Base-by-base conservation (phyloP, 2,888 invertebrate species). In the Rhaphigaster nebulosa region DNA sequence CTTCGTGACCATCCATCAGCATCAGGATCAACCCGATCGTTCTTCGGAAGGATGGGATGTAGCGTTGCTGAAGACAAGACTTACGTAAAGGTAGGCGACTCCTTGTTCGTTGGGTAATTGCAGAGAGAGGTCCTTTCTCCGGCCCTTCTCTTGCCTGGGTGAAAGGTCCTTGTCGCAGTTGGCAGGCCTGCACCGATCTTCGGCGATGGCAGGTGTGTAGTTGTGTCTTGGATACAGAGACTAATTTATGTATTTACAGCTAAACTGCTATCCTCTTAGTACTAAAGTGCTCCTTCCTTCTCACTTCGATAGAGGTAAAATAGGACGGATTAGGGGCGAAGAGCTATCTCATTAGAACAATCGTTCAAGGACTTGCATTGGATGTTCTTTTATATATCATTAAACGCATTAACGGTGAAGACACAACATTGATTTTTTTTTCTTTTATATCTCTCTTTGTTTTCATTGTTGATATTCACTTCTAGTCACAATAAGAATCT, bases 101-200 rank as follows among this genome's bases (percentile, higher is more conserved):
- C 70, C 70, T 76, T 65, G 80, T 41, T 84, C n/a, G 45, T 84
- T 84, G 45, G 84, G 84, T 84, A 84, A 84, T 50, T 45, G 84
- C 84, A 50, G 84, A 84, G 84, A 84, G 84, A 84, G 84, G 84
- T 41, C 84, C 84, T 84, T 84, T 84, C 84, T 84, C 84, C 45
- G 84, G 70, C 84, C 84, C 84, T 84, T 84, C 84, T 84, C 84
- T 84, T 45, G 15, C 6, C 84, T 18, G n/a, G 45, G 84, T 50
- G 84, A 84, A 84, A 84, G 84, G 84, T 84, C 45, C 41, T 50
- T 84, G 84, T 84, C 84, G 45, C 45, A 76, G 84, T 45, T 50
- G 84, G 84, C 45, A 84, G 70, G 70, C 70, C 70, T 76, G 70
- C 10, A 34, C 65, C 18, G 65, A 34, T 65, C 70, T 76, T 76